Conservation (phyloP, 2,113 vertebrate species). For the Sceloporus undulatus region DNA sequence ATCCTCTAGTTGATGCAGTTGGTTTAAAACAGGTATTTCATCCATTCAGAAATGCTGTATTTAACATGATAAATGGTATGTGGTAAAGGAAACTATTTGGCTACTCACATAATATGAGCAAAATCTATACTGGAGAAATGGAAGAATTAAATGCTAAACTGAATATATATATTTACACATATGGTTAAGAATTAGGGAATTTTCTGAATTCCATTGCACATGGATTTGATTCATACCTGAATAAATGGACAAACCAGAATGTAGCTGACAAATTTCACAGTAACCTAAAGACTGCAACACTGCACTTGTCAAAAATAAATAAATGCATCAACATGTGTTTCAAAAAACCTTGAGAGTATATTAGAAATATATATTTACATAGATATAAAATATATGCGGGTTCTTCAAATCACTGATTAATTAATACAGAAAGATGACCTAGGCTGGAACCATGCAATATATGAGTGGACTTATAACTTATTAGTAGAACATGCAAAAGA, state of each 20-base stretch:
- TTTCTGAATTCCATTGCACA: background rate
- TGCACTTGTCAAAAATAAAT: no score
- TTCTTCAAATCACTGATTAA: background rate
- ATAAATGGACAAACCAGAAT: background rate
- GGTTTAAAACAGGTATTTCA: conserved; percentile 10
- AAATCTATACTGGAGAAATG: background rate
- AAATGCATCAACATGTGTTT: no score
- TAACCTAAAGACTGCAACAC: no score
- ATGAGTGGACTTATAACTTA: background rate
- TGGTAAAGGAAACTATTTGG: conserved; percentile 13
- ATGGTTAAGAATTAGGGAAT: background rate
- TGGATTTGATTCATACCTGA: background rate
- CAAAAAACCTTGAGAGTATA: background rate
- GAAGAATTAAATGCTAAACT: background rate
- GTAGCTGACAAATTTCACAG: background rate
- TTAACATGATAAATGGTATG: conserved; percentile 23
- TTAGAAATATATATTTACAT: background rate
- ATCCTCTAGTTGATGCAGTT: background rate
- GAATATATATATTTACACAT: background rate
- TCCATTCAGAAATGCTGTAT: background rate
- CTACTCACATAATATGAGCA: background rate
- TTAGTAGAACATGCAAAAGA: background rate
- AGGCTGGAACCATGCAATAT: no score
- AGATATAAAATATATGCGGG: background rate
- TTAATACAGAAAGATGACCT: background rate